Evolutionary conservation across 2,888 invertebrate genomes (phyloP), one percentile per base, ranked within the genome.

Genomic region (Blastobasis adustella): DNA sequence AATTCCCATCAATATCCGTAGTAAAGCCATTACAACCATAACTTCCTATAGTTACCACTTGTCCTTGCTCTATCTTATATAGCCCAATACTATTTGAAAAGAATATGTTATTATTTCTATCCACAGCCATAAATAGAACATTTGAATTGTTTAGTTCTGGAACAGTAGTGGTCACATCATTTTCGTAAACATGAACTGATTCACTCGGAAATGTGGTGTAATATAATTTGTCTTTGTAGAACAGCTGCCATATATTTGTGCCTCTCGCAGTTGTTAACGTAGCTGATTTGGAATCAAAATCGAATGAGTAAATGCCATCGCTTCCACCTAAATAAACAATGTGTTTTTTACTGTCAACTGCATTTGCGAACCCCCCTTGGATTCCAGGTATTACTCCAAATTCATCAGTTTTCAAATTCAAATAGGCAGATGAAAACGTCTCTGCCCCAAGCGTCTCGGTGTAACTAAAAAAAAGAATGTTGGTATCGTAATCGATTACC

Each of bases 221-320:
- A 58, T 80, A 85, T 0, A 85, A 54, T n/a, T 67, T 65, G 36
- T 78, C 67, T 50, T 74, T 76, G 52, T 63, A 78, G 51, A 82
- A 84, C 63, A 86, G 61, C 61, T 86, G 83, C 85, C 85, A 86
- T 46, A 84, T 69, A 47, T 68, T 82, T 9, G 60, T 48, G 5
- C 60, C 56, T 0, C 65, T 70, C 0, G 68, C 58, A n/a, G 59
- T 45, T 5, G 73, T 5, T 45, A 67, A 67, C 4, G 52, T 62
- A 4, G 76, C 73, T 3, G 39, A 58, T 50, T 76, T 76, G 5
- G 66, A 62, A 1, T 65, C 55, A 40, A 71, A 73, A 58, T 83
- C 55, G 52, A 71, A 79, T 41, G 59, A 64, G 50, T 82, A 82
- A 4, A 85, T 57, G 2, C 83, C 85, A 39, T 67, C 59, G 40